Evolutionary conservation across 2,888 invertebrate species (phyloP).

Genomic region (Tolmerus cingulatus): DNA sequence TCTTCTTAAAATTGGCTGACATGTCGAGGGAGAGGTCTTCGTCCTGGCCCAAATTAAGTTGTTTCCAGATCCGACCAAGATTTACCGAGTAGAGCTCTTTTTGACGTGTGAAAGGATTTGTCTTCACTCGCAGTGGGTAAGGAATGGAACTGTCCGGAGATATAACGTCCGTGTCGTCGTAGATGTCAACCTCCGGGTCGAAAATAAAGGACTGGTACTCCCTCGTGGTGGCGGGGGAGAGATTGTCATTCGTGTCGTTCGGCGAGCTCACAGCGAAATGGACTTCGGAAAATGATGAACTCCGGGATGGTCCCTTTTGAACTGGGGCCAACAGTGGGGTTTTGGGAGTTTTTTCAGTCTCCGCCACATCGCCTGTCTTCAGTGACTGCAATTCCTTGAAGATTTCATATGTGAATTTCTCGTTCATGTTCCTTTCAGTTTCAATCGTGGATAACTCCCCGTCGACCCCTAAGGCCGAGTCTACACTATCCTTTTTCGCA

Average conservation of each 20-base stretch:
- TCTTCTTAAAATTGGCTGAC: constrained; percentile 50
- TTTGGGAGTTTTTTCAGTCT: not conserved
- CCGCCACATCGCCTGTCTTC: constrained; percentile 30
- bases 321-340: not conserved
- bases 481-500: constrained; percentile 46
- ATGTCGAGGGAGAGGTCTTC: constrained; percentile 50
- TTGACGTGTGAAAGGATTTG: constrained; percentile 56
- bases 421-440: constrained; percentile 50
- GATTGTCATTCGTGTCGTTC: constrained; percentile 9
- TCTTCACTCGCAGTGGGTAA: constrained; percentile 52
- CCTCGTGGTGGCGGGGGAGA: constrained; percentile 27
- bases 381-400: constrained; percentile 51
- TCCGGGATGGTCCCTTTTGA: constrained; percentile 43
- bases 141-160: constrained; percentile 52
- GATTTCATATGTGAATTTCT: constrained; percentile 53
- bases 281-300: constrained; percentile 51
- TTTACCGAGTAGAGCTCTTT: constrained; percentile 67
- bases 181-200: constrained; percentile 51
- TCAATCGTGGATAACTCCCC: constrained; percentile 35
- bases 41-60: constrained; percentile 53
- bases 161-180: constrained; percentile 54
- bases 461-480: constrained; percentile 48
- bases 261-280: constrained; percentile 49
- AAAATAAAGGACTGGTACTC: constrained; percentile 51
- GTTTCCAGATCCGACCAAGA: constrained; percentile 70